phyloP scores from a whole-genome alignment of 1,140 invertebrate genomes.

The Patella vulgata region DNA sequence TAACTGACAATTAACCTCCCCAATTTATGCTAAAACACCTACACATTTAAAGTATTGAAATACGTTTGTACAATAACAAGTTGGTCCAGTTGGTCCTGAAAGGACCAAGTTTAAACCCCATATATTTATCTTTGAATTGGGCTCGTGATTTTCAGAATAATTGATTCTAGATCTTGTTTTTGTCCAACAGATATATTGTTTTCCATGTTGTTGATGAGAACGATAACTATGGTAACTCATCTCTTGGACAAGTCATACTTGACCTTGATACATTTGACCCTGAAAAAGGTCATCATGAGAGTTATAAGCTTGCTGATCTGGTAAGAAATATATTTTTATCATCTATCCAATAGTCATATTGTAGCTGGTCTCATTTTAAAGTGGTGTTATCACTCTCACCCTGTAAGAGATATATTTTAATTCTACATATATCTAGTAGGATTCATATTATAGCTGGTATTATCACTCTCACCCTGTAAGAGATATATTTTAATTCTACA shows the following conservation, averaged over 20 bases:
- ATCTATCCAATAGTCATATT: background rate
- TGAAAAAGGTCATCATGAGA: constrained; percentile 38
- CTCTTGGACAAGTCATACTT: constrained; percentile 56
- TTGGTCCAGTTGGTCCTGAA: too few species aligned
- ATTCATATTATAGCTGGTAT: background rate
- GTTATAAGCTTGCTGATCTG: constrained; percentile 48
- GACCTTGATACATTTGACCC: constrained; percentile 49
- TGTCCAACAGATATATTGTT: constrained; percentile 56
- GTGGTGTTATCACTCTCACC: background rate
- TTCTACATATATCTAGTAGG: background rate
- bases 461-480: background rate
- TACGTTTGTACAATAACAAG: too few species aligned
- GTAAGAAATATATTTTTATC: constrained; percentile 30
- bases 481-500: background rate
- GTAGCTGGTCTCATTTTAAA: background rate
- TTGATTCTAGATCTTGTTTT: too few species aligned
- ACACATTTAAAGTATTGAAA: too few species aligned
- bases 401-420: background rate
- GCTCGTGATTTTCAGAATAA: too few species aligned
- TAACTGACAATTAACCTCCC: too few species aligned
- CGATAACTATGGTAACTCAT: constrained; percentile 37
- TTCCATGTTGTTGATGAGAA: constrained; percentile 53
- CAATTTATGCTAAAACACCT: too few species aligned
- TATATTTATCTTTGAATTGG: too few species aligned
- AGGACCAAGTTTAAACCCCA: too few species aligned